Evolutionary conservation across 2,888 invertebrate species (phyloP).

Genomic region (Meloe dianella): DNA sequence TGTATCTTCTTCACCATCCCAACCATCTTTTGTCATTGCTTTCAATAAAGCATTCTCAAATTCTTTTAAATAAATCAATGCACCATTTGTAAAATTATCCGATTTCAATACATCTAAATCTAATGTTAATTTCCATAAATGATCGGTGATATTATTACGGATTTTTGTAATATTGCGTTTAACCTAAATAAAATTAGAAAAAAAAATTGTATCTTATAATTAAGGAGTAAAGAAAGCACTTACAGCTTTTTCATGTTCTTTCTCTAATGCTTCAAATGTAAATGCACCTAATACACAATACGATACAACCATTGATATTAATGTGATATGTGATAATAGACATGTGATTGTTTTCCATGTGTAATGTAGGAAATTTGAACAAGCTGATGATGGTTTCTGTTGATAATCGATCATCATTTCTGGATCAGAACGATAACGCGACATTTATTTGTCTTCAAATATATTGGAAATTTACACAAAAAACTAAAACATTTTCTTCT

Average conservation of each 20-base stretch:
- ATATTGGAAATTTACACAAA: background rate
- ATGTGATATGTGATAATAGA: constrained; percentile 85
- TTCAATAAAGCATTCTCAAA: constrained; percentile 77
- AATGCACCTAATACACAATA: constrained; percentile 90
- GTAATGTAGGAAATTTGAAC: constrained; percentile 68
- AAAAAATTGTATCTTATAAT: too few relatives aligned
- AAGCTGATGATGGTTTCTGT: constrained; percentile 57
- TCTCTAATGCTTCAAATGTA: constrained; percentile 80
- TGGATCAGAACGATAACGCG: constrained; percentile 51
- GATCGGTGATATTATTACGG: constrained; percentile 76
- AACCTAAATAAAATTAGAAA: constrained; percentile 68
- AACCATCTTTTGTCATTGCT: constrained; percentile 87
- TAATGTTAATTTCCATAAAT: constrained; percentile 77
- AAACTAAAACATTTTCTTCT: background rate
- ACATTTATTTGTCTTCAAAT: constrained; percentile 39
- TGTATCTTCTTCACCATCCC: constrained; percentile 76
- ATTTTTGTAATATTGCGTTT: constrained; percentile 76
- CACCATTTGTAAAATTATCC: constrained; percentile 81
- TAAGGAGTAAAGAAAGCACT: too few relatives aligned
- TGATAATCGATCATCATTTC: constrained; percentile 46
- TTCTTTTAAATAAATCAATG: constrained; percentile 63
- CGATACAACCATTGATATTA: constrained; percentile 85
- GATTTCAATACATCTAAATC: constrained; percentile 71
- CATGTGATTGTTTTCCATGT: constrained; percentile 84
- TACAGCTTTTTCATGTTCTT: constrained; percentile 76